phyloP scores from a whole-genome alignment of 2,113 vertebrate species.

The Pyrgilauda ruficollis region DNA sequence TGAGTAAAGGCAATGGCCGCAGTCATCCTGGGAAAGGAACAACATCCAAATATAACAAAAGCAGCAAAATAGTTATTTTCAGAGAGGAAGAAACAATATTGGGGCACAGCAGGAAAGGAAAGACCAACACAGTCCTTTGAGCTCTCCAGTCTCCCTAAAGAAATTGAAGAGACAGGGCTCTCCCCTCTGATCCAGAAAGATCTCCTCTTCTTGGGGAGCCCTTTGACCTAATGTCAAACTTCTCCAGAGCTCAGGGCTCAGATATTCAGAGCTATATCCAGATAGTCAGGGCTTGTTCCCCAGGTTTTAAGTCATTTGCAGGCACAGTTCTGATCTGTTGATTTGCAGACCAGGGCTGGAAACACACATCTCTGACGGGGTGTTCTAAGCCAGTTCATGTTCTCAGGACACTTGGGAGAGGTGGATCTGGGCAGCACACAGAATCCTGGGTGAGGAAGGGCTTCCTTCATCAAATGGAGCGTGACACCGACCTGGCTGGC shows the following conservation, averaged over 20 bases:
- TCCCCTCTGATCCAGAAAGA: neutral
- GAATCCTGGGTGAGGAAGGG: neutral
- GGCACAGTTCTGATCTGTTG: neutral
- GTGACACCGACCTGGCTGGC: neutral
- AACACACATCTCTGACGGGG: fast-evolving
- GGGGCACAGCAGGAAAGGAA: neutral
- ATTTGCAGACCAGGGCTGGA: neutral
- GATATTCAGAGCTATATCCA: neutral
- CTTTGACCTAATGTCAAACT: neutral
- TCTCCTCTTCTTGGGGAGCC: neutral
- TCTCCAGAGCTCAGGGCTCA: neutral
- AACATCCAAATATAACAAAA: neutral
- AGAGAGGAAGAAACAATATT: neutral
- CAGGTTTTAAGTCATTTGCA: neutral
- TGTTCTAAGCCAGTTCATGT: fast-evolving
- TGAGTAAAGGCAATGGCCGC: neutral
- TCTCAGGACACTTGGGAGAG: neutral
- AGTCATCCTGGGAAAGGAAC: neutral
- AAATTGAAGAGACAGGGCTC: neutral
- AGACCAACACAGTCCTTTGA: neutral
- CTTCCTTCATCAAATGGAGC: neutral
- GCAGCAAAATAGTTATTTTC: neutral
- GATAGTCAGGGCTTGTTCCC: neutral
- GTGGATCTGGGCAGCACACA: neutral
- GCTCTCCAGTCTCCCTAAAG: neutral